These are phyloP conservation scores for Falcunculus frontatus DNA, from an alignment of 2,113 vertebrate species.

Conservation along the genomic window DNA sequence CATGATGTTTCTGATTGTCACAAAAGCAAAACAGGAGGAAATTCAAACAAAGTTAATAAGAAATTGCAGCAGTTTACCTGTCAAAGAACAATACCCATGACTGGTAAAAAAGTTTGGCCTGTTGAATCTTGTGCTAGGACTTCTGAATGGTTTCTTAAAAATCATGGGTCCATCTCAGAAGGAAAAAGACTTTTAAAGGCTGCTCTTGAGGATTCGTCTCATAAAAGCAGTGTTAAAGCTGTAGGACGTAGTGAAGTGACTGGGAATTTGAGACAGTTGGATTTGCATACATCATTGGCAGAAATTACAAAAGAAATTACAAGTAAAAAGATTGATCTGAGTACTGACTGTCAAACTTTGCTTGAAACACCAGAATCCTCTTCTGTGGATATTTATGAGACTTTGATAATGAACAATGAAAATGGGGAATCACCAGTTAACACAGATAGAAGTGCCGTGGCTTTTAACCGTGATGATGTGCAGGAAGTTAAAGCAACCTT, in stretches of 20 bases:
- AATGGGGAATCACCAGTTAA: background rate
- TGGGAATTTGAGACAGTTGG: background rate
- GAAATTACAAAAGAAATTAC: background rate
- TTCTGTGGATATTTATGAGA: background rate
- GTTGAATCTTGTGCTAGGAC: slow-evolving; percentile 75
- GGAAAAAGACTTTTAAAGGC: background rate
- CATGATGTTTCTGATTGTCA: background rate
- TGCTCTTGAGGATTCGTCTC: background rate
- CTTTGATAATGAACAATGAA: background rate
- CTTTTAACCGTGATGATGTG: background rate
- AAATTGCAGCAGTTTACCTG: slow-evolving; percentile 41
- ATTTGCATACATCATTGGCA: background rate
- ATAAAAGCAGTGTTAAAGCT: background rate
- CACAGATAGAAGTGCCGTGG: background rate
- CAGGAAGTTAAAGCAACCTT: slow-evolving; percentile 17
- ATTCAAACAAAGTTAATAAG: background rate
- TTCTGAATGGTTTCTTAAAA: slow-evolving; percentile 54
- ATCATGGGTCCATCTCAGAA: background rate
- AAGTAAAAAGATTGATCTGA: background rate
- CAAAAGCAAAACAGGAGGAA: background rate
- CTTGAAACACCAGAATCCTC: background rate
- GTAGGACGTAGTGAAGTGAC: background rate
- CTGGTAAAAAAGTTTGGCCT: slow-evolving; percentile 72
- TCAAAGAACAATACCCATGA: slow-evolving; percentile 69
- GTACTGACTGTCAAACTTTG: background rate